phyloP scores from a whole-genome alignment of 2,797 vertebrate genomes.

The Oreochromis grahami region DNA sequence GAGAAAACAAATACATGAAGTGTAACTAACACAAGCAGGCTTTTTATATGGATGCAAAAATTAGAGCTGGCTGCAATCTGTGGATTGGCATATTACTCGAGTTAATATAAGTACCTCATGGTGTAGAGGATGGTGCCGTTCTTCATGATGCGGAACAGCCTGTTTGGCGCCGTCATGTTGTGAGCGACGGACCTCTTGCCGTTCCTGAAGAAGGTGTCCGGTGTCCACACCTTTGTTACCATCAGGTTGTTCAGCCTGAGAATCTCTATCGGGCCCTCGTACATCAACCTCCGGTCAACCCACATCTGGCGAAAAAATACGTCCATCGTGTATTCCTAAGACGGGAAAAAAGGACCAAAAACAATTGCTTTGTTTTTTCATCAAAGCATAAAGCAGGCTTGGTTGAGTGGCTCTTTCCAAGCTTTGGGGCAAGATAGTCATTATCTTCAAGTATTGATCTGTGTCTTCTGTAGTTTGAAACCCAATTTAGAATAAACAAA shows the following conservation, averaged over 20 bases:
- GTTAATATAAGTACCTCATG: conserved; percentile 83
- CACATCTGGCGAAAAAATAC: conserved; percentile 98
- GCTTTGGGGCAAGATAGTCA: not conserved
- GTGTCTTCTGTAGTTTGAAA: not conserved
- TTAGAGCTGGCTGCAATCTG: not conserved
- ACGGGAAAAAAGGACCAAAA: not conserved
- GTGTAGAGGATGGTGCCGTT: conserved; percentile 98
- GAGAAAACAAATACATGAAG: not conserved
- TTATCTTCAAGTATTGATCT: not conserved
- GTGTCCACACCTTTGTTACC: conserved; percentile 98
- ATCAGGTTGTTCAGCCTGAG: conserved; percentile 96
- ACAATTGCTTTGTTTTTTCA: not conserved
- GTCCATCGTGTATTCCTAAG: conserved; percentile 98
- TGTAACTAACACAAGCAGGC: not conserved
- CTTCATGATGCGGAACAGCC: conserved; percentile 98
- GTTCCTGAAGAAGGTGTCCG: conserved; percentile 98
- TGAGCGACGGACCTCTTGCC: conserved; percentile 97
- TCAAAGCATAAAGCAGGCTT: not conserved
- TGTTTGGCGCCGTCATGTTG: conserved; percentile 99
- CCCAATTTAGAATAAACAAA: not conserved
- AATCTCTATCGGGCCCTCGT: conserved; percentile 95
- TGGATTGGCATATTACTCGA: not conserved
- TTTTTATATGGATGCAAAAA: not conserved
- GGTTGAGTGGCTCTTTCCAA: not conserved
- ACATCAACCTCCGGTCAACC: conserved; percentile 92